These are phyloP conservation scores for Fregata magnificens DNA, from an alignment of 2,113 vertebrate genomes.

Conservation along the genomic window DNA sequence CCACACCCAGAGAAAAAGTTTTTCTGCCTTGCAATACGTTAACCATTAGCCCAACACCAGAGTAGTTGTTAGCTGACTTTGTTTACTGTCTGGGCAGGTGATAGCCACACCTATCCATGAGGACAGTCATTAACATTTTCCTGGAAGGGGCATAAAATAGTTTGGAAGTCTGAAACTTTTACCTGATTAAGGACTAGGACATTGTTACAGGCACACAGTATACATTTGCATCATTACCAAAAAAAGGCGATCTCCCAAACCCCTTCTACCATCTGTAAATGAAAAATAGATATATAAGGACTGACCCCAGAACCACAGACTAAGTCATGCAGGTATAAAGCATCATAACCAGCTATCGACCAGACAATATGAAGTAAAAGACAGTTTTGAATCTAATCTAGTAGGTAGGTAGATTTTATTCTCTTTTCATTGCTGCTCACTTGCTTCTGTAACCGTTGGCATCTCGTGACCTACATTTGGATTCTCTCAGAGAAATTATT, in stretches of 20 bases:
- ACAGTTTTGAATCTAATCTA: not conserved
- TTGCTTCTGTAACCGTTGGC: not conserved
- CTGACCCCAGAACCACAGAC: not conserved
- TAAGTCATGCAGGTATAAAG: not conserved
- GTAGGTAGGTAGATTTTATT: not conserved
- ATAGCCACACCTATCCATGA: not conserved
- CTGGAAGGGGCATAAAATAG: not conserved
- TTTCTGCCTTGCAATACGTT: not conserved
- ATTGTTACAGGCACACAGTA: not conserved
- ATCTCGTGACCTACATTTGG: not conserved
- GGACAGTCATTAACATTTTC: not conserved
- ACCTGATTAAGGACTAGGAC: not conserved
- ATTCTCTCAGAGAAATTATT: not conserved
- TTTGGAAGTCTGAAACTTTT: not conserved
- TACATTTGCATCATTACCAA: not conserved
- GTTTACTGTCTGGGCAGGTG: constrained; percentile 20
- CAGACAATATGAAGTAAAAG: not conserved
- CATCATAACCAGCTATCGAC: not conserved
- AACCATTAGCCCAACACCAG: not conserved
- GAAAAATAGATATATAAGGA: not conserved
- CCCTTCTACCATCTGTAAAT: not conserved
- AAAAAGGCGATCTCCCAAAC: not conserved
- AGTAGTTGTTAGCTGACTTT: not conserved
- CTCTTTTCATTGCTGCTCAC: not conserved
- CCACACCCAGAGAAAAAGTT: not conserved